Evolutionary conservation across 2,888 invertebrate genomes (phyloP).

Genomic region (Lottia scabra): DNA sequence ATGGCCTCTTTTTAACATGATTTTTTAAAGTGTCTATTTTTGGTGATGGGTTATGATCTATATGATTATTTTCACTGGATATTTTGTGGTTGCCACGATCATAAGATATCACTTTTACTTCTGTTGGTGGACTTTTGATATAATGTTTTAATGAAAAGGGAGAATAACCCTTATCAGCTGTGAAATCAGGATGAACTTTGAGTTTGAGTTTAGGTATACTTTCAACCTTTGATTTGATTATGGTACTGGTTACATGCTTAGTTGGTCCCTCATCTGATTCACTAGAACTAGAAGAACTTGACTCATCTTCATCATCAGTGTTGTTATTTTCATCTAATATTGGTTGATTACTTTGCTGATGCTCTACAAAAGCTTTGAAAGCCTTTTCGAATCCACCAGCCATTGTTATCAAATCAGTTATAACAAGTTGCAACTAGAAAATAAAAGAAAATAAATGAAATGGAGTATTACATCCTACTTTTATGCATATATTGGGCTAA

Average conservation of each 20-base stretch:
- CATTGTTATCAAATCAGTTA: not conserved
- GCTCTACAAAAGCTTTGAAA: not conserved
- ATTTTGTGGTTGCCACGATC: too few species aligned
- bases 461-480: too few species aligned
- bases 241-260: not conserved
- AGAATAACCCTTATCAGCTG: not conserved
- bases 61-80: not conserved
- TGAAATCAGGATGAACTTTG: not conserved
- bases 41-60: not conserved
- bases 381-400: not conserved
- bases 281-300: not conserved
- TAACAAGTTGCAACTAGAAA: too few species aligned
- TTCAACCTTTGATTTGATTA: not conserved
- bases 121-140: not conserved
- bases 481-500: too few species aligned
- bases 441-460: too few species aligned
- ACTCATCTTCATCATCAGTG: not conserved
- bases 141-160: not conserved
- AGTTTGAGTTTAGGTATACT: not conserved
- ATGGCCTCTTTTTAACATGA: not conserved
- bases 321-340: not conserved
- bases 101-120: not conserved
- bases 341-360: not conserved
- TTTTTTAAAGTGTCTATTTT: not conserved
- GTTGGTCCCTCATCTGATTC: not conserved